A percentile compares a stretch with the other conserved stretches of the same genome.
Evolutionary conservation across 1,140 invertebrate genomes (phyloP).

Genomic region (Neodiprion virginianus): DNA sequence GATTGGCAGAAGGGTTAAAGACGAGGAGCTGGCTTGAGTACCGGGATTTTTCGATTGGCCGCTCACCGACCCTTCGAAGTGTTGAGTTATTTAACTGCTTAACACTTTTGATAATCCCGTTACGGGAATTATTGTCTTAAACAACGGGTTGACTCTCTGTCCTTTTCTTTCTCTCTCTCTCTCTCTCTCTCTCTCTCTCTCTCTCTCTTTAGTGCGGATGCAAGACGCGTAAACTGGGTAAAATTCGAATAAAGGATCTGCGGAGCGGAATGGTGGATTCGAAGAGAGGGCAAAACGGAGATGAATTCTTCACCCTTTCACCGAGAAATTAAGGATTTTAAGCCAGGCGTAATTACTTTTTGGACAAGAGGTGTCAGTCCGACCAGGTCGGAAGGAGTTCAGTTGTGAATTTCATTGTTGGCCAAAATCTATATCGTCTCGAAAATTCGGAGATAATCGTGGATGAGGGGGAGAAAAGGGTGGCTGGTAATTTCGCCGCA

Average conservation of each 20-base stretch:
- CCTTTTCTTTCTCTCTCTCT: background rate
- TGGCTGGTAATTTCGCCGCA: too few relatives aligned
- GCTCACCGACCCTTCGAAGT: background rate
- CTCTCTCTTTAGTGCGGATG: background rate
- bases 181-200: background rate
- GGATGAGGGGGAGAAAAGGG: too few relatives aligned
- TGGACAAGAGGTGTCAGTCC: slow-evolving; percentile 37
- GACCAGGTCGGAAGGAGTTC: background rate
- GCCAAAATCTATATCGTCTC: too few relatives aligned
- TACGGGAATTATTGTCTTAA: slow-evolving; percentile 11
- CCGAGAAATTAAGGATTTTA: slow-evolving; percentile 46
- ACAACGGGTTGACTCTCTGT: background rate
- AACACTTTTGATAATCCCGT: slow-evolving; percentile 15
- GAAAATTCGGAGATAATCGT: too few relatives aligned
- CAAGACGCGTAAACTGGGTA: slow-evolving; percentile 9
- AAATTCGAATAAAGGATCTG: slow-evolving; percentile 11
- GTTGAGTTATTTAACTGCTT: slow-evolving; percentile 10
- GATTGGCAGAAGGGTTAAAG: slow-evolving; percentile 1
- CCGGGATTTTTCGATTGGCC: background rate
- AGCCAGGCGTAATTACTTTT: slow-evolving; percentile 45
- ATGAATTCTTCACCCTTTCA: slow-evolving; percentile 25
- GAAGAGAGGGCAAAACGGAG: background rate
- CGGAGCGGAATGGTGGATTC: background rate
- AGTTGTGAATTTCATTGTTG: too few relatives aligned
- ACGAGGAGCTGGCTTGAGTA: background rate